Base-by-base conservation (phyloP, 2,797 vertebrate species). In the Poliocrania exsul region DNA sequence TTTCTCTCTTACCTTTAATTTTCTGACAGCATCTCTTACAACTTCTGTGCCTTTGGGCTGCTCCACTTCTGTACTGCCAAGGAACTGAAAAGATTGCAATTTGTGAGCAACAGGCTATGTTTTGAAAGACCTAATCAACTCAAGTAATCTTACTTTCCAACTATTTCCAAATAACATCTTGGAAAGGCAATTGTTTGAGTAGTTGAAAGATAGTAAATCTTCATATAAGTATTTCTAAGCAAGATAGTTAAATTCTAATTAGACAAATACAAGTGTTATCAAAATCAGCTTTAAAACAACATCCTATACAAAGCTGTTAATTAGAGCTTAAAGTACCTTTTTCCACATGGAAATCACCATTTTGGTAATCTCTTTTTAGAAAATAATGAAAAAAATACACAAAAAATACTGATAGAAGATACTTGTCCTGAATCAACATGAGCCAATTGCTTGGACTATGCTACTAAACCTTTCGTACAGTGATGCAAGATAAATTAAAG, bases 31-130 rank as follows among this genome's bases (percentile, higher is more conserved):
- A 96, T 99, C 99, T 98, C 98, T 99, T 46, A 99, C 99, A 77
- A 99, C 98, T 95, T 99, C 99, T 8, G 99, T 99, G 96, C 99
- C 99, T 98, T 99, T 99, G 2, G 99, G 99, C 75, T 99, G 99
- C 73, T 99, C 99, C 88, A 99, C 99, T 97, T 99, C 99, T 1
- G 99, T 99, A 96, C 98, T 99, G 97, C 99, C 99, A 69, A 99
- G 99, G 97, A 99, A 99, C 99, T 98, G 95, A 91, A 94, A 97
- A 97, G 10, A 92, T 74, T 28, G 69, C 6, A 77, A 91, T 78
- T 51, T 73, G 78, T 98, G 88, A 98, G 95, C 96, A 77, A 31
- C 13, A 38, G 66, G 8, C 65, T 72, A 51, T 13, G 40, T 31
- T 78, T 4, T 44, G 42, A n/a, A 56, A 65, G 4, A 35, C 5